Evolutionary conservation across 2,797 vertebrate genomes (phyloP).

Genomic region (Chelonia mydas): DNA sequence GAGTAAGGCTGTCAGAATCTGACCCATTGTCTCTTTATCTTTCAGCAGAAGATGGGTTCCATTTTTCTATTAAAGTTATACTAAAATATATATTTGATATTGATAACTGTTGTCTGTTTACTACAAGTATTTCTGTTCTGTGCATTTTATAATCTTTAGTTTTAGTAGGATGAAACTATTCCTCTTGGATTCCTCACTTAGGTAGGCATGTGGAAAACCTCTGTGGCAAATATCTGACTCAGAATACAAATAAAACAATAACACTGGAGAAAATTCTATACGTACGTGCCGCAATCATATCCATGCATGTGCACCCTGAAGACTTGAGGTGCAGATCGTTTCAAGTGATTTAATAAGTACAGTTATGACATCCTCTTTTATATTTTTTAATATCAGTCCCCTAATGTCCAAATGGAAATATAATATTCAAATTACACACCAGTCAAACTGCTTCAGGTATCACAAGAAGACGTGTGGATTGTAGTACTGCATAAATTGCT

Average conservation of each 20-base stretch:
- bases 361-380: background rate
- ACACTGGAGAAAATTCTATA: background rate
- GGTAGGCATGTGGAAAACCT: background rate
- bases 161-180: background rate
- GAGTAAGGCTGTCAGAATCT: background rate
- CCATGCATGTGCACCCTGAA: background rate
- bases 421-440: background rate
- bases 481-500: background rate
- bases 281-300: background rate
- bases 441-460: background rate
- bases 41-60: background rate
- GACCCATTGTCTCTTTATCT: background rate
- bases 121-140: background rate
- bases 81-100: background rate
- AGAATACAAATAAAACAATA: background rate
- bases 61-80: background rate
- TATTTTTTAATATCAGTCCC: fast-evolving
- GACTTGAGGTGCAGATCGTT: background rate
- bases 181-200: background rate
- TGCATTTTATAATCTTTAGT: background rate
- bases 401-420: background rate
- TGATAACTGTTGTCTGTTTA: background rate
- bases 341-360: background rate
- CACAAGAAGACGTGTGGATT: background rate
- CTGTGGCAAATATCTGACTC: background rate